Evolutionary conservation across 2,797 vertebrate species (phyloP).

Genomic region (Syngnathus acus): DNA sequence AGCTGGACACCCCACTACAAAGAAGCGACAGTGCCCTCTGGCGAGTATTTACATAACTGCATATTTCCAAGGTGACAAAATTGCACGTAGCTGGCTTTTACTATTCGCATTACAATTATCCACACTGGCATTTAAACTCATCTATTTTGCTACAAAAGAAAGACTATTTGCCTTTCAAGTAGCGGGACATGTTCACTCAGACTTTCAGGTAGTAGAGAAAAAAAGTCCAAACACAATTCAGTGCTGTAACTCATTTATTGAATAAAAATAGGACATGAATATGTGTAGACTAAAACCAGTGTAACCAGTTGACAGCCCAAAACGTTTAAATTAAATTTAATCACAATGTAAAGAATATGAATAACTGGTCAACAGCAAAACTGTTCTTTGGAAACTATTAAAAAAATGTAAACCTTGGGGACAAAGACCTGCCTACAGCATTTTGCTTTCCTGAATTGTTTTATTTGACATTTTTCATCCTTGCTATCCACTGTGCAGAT

Average conservation of each 20-base stretch:
- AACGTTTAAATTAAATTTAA: slow-evolving; percentile 87
- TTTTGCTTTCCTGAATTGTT: slow-evolving; percentile 58
- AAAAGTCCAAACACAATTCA: slow-evolving; percentile 5
- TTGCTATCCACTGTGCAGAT: slow-evolving; percentile 51
- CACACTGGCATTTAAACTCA: no score
- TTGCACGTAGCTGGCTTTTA: no score
- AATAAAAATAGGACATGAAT: slow-evolving; percentile 90
- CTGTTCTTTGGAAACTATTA: slow-evolving; percentile 69
- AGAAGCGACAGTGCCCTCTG: neutral
- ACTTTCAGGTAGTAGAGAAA: neutral
- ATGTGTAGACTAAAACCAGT: slow-evolving; percentile 99
- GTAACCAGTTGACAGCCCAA: slow-evolving; percentile 87
- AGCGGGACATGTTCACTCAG: neutral
- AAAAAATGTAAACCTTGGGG: slow-evolving; percentile 67
- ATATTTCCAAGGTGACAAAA: neutral
- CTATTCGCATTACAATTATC: neutral
- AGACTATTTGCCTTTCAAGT: neutral
- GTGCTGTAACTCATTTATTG: slow-evolving; percentile 69
- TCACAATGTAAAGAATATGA: slow-evolving; percentile 61
- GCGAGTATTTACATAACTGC: neutral
- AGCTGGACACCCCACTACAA: neutral
- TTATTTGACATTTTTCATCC: slow-evolving; percentile 38
- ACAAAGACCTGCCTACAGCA: slow-evolving; percentile 52
- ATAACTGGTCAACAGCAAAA: slow-evolving; percentile 47
- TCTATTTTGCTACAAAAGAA: neutral